Base-by-base conservation (phyloP, 2,113 vertebrate species). In the Rutilus rutilus region DNA sequence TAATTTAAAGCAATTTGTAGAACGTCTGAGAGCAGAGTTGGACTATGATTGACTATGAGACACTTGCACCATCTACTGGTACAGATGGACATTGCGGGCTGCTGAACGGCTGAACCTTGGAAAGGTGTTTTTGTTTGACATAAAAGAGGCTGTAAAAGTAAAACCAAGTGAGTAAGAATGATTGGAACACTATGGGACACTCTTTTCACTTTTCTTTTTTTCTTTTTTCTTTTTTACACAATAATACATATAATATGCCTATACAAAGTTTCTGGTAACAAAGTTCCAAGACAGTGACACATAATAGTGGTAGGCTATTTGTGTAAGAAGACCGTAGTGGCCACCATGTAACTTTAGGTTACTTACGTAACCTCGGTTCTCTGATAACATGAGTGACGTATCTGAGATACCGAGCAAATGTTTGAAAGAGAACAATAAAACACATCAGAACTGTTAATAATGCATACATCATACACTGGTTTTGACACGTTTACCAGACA, bases 61-160 rank as follows among this genome's bases (percentile, higher is more conserved):
- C 75, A 71, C 25, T 80, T 71, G 14, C 81, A 23, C 85, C 82
- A 86, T 86, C 87, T 88, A 45, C 76, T 84, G 14, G 76, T 23
- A 36, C 9, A 76, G 1, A 5, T 50, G 8, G 2, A 19, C 7
- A 81, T 50, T 59, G 81, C 76, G 21, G n/a, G n/a, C 17, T 42
- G 45, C 17, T 39, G 42, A 42, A 9, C 42, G 9, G 54, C 23
- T 74, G n/a, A 23, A 2, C 36, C 10, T 21, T 0, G 45, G 50
- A 57, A 33, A 74, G 71, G 71, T 11, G 33, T 45, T 74, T 71
- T 23, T 21, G 54, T 21, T 57, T 8, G 19, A 21, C 21, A 73
- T 21, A 50, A 7, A 33, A 78, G 30, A 77, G 27, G 7, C 15
- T 33, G 12, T 52, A 30, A 30, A 52, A 21, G 3, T 25, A 8